These are phyloP conservation scores for Poecile montanus DNA, from an alignment of 2,797 vertebrate genomes.

Conservation along the genomic window DNA sequence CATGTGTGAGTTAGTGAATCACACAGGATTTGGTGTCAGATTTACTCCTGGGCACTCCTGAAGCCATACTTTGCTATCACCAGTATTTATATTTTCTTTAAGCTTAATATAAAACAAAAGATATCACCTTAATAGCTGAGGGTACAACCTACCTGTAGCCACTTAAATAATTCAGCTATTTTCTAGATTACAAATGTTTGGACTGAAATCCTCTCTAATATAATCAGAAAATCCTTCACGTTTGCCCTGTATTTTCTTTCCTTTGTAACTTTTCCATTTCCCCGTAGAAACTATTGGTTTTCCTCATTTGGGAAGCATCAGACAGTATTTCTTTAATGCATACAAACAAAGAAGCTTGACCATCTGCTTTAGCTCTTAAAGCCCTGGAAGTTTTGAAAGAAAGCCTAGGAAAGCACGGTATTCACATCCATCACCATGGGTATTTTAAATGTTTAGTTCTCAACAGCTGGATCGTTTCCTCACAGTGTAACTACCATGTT, in stretches of 20 bases:
- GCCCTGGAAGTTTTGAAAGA: not conserved
- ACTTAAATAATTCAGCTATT: not conserved
- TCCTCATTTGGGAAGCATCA: not conserved
- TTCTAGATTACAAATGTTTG: not conserved
- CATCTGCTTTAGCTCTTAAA: slow-evolving; percentile 45
- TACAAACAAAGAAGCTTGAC: slow-evolving; percentile 18
- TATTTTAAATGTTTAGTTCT: slow-evolving; percentile 42
- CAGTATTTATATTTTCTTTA: not conserved
- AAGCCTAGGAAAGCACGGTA: not conserved
- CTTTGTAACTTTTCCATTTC: not conserved
- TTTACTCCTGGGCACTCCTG: not conserved
- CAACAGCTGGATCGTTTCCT: slow-evolving; percentile 30
- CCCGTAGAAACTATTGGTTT: not conserved
- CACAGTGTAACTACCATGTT: not conserved
- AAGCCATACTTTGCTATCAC: not conserved
- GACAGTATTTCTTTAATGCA: slow-evolving; percentile 14
- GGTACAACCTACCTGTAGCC: not conserved
- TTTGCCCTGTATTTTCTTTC: not conserved
- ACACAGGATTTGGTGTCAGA: not conserved
- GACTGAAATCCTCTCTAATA: not conserved
- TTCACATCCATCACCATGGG: not conserved
- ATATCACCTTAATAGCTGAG: not conserved
- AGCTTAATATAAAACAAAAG: not conserved
- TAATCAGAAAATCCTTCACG: not conserved
- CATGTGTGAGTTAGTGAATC: not conserved